Conservation (phyloP, 2,888 invertebrate genomes). For the Drosophila nr. perissopoda region DNA sequence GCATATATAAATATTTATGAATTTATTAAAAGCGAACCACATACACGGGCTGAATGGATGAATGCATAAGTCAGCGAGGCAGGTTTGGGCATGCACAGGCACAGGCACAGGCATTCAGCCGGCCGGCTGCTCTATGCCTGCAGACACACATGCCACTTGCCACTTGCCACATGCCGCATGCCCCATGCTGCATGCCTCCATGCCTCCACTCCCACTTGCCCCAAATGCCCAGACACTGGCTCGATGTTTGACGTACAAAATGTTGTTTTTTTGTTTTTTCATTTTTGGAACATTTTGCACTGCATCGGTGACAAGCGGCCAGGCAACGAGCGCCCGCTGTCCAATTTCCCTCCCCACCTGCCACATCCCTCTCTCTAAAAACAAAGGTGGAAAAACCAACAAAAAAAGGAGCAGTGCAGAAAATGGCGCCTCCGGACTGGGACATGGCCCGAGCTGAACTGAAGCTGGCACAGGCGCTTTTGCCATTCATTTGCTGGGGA, state of each 20-base stretch:
- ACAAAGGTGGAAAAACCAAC: not conserved
- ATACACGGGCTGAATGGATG: constrained; percentile 67
- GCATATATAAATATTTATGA: constrained; percentile 85
- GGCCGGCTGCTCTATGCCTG: constrained; percentile 6
- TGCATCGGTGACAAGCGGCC: constrained; percentile 53
- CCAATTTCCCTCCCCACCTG: constrained; percentile 15
- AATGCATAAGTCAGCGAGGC: constrained; percentile 77
- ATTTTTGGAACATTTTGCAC: constrained; percentile 74
- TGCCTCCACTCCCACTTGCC: constrained; percentile 28
- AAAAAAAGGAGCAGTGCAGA: constrained; percentile 43
- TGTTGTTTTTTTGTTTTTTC: constrained; percentile 49
- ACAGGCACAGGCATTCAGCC: constrained; percentile 12
- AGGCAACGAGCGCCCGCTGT: constrained; percentile 30
- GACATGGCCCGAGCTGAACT: constrained; percentile 15
- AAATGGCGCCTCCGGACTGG: constrained; percentile 60
- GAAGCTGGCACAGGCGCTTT: constrained; percentile 8
- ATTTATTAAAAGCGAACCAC: constrained; percentile 86
- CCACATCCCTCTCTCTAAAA: not conserved
- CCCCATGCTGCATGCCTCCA: constrained; percentile 12
- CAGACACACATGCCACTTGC: constrained; percentile 36
- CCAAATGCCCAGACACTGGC: constrained; percentile 26
- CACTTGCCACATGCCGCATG: constrained; percentile 35
- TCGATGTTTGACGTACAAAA: constrained; percentile 65
- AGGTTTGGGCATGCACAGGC: constrained; percentile 25
- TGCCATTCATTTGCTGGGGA: constrained; percentile 74